A percentile compares a stretch with the other conserved stretches of the same genome.
Evolutionary conservation across 2,797 vertebrate genomes (phyloP).

Genomic region (Enteromius unitaeniatus): DNA sequence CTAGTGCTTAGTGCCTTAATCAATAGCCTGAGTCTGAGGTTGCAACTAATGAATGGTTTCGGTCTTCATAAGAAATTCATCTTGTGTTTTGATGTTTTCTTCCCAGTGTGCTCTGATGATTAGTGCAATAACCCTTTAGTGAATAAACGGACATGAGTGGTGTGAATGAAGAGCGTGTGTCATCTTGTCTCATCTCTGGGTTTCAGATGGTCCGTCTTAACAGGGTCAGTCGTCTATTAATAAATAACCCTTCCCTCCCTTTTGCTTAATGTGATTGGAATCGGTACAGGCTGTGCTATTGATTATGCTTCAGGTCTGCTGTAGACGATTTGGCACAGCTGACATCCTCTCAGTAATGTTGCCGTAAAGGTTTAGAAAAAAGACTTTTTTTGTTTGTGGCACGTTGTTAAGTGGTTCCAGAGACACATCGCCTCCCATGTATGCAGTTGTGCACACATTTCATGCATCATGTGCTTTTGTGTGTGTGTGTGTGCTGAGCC

Average conservation of each 20-base stretch:
- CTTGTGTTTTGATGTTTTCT: not conserved
- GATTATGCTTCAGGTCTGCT: constrained; percentile 8
- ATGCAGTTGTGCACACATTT: constrained; percentile 1
- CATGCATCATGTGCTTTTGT: constrained; percentile 12
- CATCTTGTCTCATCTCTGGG: constrained; percentile 15
- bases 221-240: constrained; percentile 12
- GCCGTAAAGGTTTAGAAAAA: not conserved
- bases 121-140: not conserved
- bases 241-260: constrained; percentile 6
- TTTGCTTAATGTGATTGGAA: not conserved
- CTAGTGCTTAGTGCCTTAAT: not conserved
- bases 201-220: not conserved
- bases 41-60: not conserved
- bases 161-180: constrained; percentile 13
- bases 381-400: constrained; percentile 12
- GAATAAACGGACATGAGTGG: constrained; percentile 17
- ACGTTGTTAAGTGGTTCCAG: not conserved
- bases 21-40: not conserved
- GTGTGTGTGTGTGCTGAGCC: not conserved
- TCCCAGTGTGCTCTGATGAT: constrained; percentile 7
- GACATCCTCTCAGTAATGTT: not conserved
- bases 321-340: not conserved
- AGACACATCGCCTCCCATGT: constrained; percentile 6
- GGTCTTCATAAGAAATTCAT: not conserved
- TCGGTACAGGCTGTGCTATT: not conserved